phyloP scores from a whole-genome alignment of 2,797 vertebrate species.

The Sebastiscus albofasciatus region DNA sequence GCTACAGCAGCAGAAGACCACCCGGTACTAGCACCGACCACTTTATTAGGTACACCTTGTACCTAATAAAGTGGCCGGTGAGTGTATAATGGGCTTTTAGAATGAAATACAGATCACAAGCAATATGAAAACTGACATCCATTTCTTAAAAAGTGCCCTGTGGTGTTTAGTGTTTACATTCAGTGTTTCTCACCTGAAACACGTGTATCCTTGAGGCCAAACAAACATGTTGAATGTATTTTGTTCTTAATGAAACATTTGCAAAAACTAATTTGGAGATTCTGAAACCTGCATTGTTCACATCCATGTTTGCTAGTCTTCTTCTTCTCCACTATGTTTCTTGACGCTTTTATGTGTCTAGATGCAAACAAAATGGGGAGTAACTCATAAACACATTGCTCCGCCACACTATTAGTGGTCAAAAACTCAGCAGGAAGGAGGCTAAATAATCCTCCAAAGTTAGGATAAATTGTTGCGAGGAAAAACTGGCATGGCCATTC shows the following conservation, averaged over 20 bases:
- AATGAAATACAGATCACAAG: neutral
- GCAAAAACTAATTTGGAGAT: neutral
- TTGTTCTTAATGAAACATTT: neutral
- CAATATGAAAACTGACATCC: neutral
- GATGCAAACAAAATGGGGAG: neutral
- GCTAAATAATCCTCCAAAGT: too few relatives aligned
- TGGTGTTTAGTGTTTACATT: neutral
- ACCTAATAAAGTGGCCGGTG: too few relatives aligned
- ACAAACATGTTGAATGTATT: neutral
- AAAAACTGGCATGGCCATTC: too few relatives aligned
- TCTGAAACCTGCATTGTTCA: neutral
- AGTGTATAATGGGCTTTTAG: neutral
- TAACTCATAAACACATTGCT: neutral
- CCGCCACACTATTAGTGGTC: neutral
- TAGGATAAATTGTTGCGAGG: too few relatives aligned
- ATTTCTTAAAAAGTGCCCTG: neutral
- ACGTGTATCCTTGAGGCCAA: neutral
- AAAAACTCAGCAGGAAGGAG: neutral
- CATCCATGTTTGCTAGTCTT: neutral
- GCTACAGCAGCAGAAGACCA: too few relatives aligned
- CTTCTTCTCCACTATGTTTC: neutral
- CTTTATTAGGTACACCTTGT: too few relatives aligned
- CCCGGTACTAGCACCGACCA: too few relatives aligned
- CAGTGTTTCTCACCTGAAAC: neutral
- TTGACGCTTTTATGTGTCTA: neutral